phyloP scores from a whole-genome alignment of 1,140 invertebrate genomes.

The Araneus ventricosus region DNA sequence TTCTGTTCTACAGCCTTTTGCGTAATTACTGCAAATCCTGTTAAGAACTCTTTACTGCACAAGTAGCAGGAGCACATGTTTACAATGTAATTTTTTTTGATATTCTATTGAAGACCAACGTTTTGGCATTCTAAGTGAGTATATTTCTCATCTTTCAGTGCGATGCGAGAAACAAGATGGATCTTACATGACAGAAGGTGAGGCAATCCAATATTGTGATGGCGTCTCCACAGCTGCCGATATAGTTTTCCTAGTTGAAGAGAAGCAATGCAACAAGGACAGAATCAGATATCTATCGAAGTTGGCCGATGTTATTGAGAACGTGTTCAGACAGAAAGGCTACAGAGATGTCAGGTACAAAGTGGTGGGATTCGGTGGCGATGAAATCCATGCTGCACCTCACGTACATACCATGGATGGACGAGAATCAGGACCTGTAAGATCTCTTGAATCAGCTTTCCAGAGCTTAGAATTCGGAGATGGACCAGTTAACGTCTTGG shows the following conservation, averaged over 20 bases:
- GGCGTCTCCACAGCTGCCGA: conserved; percentile 84
- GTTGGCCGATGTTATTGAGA: conserved; percentile 79
- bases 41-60: too few relatives aligned
- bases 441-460: conserved; percentile 78
- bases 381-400: conserved; percentile 86
- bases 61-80: too few relatives aligned
- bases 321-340: conserved; percentile 78
- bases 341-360: conserved; percentile 85
- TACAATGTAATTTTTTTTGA: too few relatives aligned
- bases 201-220: conserved; percentile 77
- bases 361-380: conserved; percentile 89
- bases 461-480: conserved; percentile 79
- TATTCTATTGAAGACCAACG: neutral
- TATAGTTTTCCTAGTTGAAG: conserved; percentile 93
- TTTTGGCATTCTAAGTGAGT: too few relatives aligned
- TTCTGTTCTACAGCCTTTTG: too few relatives aligned
- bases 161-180: conserved; percentile 79
- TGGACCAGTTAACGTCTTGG: conserved; percentile 86
- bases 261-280: conserved; percentile 89
- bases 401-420: conserved; percentile 82
- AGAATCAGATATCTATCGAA: conserved; percentile 79
- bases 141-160: conserved; percentile 77
- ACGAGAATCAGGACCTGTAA: conserved; percentile 79
- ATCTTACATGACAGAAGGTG: conserved; percentile 78
- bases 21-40: too few relatives aligned